These are phyloP conservation scores for Eupeodes latifasciatus DNA, from an alignment of 2,888 invertebrate species.

Conservation along the genomic window DNA sequence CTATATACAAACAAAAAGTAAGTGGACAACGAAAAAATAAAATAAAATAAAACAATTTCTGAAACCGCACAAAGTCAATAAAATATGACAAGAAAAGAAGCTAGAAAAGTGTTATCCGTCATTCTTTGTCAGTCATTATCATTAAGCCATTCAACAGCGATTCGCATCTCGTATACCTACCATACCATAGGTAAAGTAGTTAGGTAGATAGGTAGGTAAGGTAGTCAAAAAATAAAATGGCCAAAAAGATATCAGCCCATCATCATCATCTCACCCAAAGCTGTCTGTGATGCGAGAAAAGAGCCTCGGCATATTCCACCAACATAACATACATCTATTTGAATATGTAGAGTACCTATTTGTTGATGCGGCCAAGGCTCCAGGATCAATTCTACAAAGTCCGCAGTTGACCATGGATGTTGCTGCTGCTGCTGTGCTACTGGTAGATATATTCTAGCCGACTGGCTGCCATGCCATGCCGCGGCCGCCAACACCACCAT, in stretches of 20 bases:
- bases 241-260: constrained; percentile 27
- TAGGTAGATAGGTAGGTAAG: background rate
- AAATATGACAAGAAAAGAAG: constrained; percentile 74
- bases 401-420: constrained; percentile 70
- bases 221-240: constrained; percentile 21
- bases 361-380: constrained; percentile 52
- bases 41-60: constrained; percentile 30
- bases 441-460: constrained; percentile 10
- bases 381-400: constrained; percentile 66
- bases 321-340: background rate
- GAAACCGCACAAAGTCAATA: constrained; percentile 70
- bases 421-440: background rate
- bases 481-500: constrained; percentile 35
- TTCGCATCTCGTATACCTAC: background rate
- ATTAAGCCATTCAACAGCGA: constrained; percentile 73
- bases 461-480: constrained; percentile 29
- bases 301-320: background rate
- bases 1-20: too few species aligned
- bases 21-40: constrained; percentile 14
- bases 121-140: constrained; percentile 74
- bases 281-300: background rate
- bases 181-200: background rate
- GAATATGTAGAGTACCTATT: background rate
- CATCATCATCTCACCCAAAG: background rate
- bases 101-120: constrained; percentile 73